Base-by-base conservation (phyloP, 2,797 vertebrate genomes). In the Crax fasciolata region DNA sequence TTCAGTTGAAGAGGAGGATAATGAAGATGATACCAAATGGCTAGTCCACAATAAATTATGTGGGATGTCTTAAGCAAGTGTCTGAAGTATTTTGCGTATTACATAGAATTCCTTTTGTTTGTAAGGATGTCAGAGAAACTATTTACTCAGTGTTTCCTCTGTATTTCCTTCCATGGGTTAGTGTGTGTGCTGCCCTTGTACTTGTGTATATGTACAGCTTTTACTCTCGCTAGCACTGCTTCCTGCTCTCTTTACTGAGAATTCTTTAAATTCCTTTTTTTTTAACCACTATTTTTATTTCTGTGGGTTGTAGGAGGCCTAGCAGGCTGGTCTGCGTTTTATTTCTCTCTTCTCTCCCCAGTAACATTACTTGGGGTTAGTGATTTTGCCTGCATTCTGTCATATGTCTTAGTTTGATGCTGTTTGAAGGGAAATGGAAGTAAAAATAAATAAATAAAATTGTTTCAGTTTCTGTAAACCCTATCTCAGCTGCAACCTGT, bases 401-500 rank as follows among this genome's bases (percentile, higher is more conserved):
- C 32, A n/a, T 3, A 4, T 2, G 1, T 21, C 30, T 62, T 62
- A 5, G 6, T 43, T 25, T 3, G 35, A 3, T 51, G n/a, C 27
- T 38, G 17, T 51, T 55, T 66, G 35, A 66, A 76, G 32, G 16
- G 14, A 76, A 44, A n/a, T 57, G n/a, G 35, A 35, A 35, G 35
- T 35, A 35, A 35, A 35, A 35, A 35, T 7, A 7, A 35, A 11
- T 41, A 49, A 39, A 28, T 5, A 13, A 75, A 71, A 72, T 27
- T 27, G 9, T 21, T 55, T 91, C 19, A 30, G 21, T 57, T 68
- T 62, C 59, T 55, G 15, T 54, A 71, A 70, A 63, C 51, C 11
- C 4, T 2, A 0, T 67, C 27, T 68, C 35, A 57, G 7, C 28
- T 68, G 12, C 49, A 87, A 4, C 24, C 12, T 75, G n/a, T 18